Conservation (phyloP, 2,888 invertebrate genomes). For the Nymphalis polychloros region DNA sequence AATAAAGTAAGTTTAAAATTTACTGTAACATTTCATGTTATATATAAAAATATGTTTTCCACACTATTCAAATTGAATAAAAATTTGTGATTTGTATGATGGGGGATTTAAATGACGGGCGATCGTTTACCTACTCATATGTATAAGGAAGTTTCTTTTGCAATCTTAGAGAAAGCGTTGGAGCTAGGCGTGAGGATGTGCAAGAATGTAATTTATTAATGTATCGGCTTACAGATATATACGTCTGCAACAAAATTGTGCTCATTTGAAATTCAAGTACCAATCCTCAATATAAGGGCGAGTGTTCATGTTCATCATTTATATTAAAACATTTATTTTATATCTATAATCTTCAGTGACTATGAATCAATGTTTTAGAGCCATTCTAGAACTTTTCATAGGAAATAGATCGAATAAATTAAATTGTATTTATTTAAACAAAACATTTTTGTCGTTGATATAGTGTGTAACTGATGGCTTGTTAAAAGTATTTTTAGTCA, state of each 20-base stretch:
- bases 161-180: slow-evolving; percentile 48
- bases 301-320: slow-evolving; percentile 7
- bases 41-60: not conserved
- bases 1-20: too few relatives aligned
- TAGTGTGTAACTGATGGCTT: not conserved
- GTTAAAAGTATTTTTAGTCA: slow-evolving; percentile 26
- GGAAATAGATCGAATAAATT: too few relatives aligned
- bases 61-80: not conserved
- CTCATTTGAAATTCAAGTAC: slow-evolving; percentile 29
- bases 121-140: slow-evolving; percentile 1
- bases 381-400: too few relatives aligned
- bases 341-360: not conserved
- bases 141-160: slow-evolving; percentile 33
- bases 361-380: not conserved
- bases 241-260: slow-evolving; percentile 28
- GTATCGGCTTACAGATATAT: slow-evolving; percentile 29
- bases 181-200: slow-evolving; percentile 43
- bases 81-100: not conserved
- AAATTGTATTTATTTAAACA: too few relatives aligned
- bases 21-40: not conserved
- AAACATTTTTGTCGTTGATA: too few relatives aligned
- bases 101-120: not conserved
- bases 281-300: slow-evolving; percentile 14
- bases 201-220: slow-evolving; percentile 46
- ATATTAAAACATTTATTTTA: not conserved